Evolutionary conservation across 1,140 invertebrate species (phyloP), one percentile per base, ranked within the genome.

Genomic region (Spodoptera frugiperda): DNA sequence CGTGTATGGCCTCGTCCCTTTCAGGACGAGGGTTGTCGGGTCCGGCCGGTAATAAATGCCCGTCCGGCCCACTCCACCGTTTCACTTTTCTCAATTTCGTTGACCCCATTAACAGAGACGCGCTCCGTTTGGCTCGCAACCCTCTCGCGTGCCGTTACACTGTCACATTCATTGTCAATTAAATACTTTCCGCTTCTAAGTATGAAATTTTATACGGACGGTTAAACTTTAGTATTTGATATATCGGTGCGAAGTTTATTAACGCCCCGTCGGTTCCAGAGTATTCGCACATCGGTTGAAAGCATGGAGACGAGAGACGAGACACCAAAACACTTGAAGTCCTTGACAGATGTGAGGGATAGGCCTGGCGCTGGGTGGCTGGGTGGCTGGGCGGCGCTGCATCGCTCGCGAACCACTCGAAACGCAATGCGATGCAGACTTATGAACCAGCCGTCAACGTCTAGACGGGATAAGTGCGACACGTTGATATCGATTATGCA

Each of bases 11-110:
- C 75, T 79, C 80, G 81, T 84, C 78, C 77, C 78, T 82, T 75
- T 80, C 77, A 77, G 79, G 80, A 87, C 78, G 80, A 87, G 88
- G 86, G 86, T 88, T 80, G 76, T 77, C 82, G 78, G 79, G 80
- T 79, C 79, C 81, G 82, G 84, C 80, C 77, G 63, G 83, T 87
- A 88, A 90, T 88, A 87, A 87, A 89, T 91, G 84, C 85, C 85
- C 80, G 86, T 73, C 87, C 82, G 78, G 81, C 80, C 82, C 84
- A 84, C 83, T 88, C 82, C 80, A 81, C 76, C 83, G 84, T 87
- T 90, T 88, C 87, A 90, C 88, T 92, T 90, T 90, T 92, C 89
- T 90, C 91, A 91, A 90, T 92, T 91, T 87, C 89, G 88, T 84
- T 88, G 86, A 90, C 89, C 86, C 86, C 85, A 88, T 90, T 90